Evolutionary conservation across 2,888 invertebrate species (phyloP), one percentile per base, ranked within the genome.

Genomic region (Halictus ligatus): DNA sequence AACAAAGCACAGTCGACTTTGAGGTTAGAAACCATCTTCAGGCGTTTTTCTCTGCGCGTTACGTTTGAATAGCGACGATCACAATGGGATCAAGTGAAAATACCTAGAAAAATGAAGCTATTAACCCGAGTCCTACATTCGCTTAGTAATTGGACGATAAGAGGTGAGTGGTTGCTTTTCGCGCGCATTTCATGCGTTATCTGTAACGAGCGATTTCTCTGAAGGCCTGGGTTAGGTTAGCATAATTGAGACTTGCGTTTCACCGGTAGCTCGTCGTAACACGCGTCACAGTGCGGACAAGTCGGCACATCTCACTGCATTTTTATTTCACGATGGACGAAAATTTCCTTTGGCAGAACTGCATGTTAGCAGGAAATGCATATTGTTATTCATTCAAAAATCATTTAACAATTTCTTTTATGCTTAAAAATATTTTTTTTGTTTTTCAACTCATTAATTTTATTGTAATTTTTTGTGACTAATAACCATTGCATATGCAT

Each of bases 261-360:
- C 50, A 13, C 25, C 50, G 18, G 40, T 75, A 78, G 54, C 69
- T 21, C 10, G 18, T 83, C 75, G 25, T 89, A 89, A 86, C 81
- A 75, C 60, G 58, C 12, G n/a, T n/a, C n/a, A n/a, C n/a, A n/a
- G n/a, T n/a, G n/a, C n/a, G n/a, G n/a, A n/a, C n/a, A n/a, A n/a
- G n/a, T n/a, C n/a, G n/a, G n/a, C n/a, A n/a, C n/a, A n/a, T n/a
- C n/a, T n/a, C n/a, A n/a, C n/a, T n/a, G n/a, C n/a, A n/a, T n/a
- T n/a, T n/a, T n/a, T n/a, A n/a, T n/a, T n/a, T n/a, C n/a, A n/a
- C n/a, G n/a, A n/a, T n/a, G n/a, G n/a, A n/a, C n/a, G n/a, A n/a
- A n/a, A n/a, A n/a, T n/a, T n/a, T n/a, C n/a, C n/a, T n/a, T n/a
- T n/a, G n/a, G n/a, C n/a, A n/a, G n/a, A n/a, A n/a, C n/a, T n/a